These are phyloP conservation scores for Halisarca cf. caerulea DNA, from an alignment of 37 sponge, comb jelly and placozoan genomes.

Conservation along the genomic window DNA sequence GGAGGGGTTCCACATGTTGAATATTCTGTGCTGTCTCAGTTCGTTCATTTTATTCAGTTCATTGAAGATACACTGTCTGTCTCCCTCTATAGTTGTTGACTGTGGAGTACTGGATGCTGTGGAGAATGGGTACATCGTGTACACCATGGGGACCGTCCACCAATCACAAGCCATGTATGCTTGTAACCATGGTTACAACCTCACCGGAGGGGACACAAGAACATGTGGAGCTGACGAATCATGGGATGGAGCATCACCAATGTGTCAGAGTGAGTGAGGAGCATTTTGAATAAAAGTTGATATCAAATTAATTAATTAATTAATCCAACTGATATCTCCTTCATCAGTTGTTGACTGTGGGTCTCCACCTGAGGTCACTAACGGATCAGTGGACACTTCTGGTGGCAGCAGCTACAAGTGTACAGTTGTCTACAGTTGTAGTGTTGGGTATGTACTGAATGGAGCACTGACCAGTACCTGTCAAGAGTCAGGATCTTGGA, in stretches of 20 bases:
- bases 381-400: not conserved
- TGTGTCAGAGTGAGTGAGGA: not conserved
- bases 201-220: not conserved
- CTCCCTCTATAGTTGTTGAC: not conserved
- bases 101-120: not conserved
- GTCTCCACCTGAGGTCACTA: too few species aligned
- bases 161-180: not conserved
- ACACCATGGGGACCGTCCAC: not conserved
- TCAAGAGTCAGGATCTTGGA: not conserved
- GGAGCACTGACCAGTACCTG: not conserved
- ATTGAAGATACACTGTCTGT: not conserved
- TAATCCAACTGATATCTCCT: too few species aligned
- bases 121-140: constrained; percentile 8
- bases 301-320: too few species aligned
- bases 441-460: not conserved
- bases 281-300: too few species aligned
- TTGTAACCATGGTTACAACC: not conserved
- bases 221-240: not conserved
- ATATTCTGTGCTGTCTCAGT: too few species aligned
- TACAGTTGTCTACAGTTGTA: not conserved
- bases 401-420: constrained; percentile 9
- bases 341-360: too few species aligned
- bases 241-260: not conserved
- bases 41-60: too few species aligned
- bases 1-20: too few species aligned